Evolutionary conservation across 2,888 invertebrate species (phyloP), one percentile per base, ranked within the genome.

Genomic region (Yponomeuta malinellus): DNA sequence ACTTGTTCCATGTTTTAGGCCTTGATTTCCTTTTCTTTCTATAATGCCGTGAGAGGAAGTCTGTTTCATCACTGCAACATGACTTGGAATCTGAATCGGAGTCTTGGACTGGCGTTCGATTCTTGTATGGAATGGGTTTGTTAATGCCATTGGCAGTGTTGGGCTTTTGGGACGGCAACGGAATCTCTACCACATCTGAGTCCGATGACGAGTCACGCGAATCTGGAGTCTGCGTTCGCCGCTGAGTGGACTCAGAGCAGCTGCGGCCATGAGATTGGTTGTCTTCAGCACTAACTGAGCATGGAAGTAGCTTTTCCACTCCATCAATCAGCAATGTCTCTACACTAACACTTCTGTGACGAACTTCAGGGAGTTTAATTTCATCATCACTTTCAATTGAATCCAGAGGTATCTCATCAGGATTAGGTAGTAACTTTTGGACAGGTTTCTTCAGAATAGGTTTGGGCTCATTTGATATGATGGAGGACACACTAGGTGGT

Each of bases 31-130:
- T 83, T 23, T 77, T 80, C 70, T 87, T 84, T 29, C 83, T 86
- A 79, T 82, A 91, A 66, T 86, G 85, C 75, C 90, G 84, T 63
- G 89, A 88, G 65, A 89, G 80, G 77, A 92, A 92, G 75, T 89
- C 88, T 69, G 86, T 85, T 73, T 88, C 88, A 68, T 88, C 89
- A 79, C 90, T 92, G 64, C 87, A 80, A 74, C 87, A 88, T 5
- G 91, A 90, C 33, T 87, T 72, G 67, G 90, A 88, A 74, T 88
- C 90, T 5, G 91, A 90, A 75, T 87, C 87, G 12, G 89, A 83
- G 63, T 84, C 85, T 73, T 81, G 78, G 52, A 76, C 73, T 78
- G 78, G 73, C 75, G 79, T n/a, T 73, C 71, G 68, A 76, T 31
- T 31, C 64, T 9, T 73, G 75, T 72, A 74, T 73, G 75, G 74